Evolutionary conservation across 2,888 invertebrate genomes (phyloP).

Genomic region (Emesis russula): DNA sequence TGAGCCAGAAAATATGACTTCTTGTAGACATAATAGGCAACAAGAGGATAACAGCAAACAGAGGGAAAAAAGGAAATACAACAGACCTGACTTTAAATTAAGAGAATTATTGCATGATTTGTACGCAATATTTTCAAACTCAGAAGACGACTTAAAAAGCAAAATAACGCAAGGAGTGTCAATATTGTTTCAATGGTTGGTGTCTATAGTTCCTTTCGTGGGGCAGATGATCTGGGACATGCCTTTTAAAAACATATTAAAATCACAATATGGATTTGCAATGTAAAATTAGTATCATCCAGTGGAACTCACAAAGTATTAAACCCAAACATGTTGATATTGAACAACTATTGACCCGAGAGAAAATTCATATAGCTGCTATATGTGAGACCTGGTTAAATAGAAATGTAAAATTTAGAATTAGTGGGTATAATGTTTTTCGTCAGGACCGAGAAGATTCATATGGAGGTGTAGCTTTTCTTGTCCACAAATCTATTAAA

Average conservation of each 20-base stretch:
- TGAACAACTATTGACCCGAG: slow-evolving; percentile 5
- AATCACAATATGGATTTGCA: background rate
- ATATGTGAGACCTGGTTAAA: slow-evolving; percentile 29
- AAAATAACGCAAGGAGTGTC: no score
- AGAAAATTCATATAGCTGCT: slow-evolving; percentile 17
- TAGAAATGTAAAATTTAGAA: no score
- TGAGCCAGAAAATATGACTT: no score
- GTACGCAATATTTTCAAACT: no score
- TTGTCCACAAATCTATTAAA: slow-evolving; percentile 21
- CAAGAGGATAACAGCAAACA: no score
- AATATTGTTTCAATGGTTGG: no score
- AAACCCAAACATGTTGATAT: slow-evolving; percentile 17
- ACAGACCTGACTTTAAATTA: no score
- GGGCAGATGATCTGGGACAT: slow-evolving; percentile 10
- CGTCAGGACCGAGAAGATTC: slow-evolving; percentile 33
- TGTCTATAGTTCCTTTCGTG: background rate
- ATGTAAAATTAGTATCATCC: slow-evolving; percentile 16
- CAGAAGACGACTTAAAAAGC: no score
- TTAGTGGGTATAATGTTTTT: slow-evolving; percentile 4
- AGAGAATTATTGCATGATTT: no score
- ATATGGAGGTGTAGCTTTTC: slow-evolving; percentile 33
- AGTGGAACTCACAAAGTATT: slow-evolving; percentile 32
- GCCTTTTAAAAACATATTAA: slow-evolving; percentile 6
- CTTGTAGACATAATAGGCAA: no score
- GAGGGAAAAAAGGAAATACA: no score